phyloP scores from a whole-genome alignment of 2,888 invertebrate species.

The Drosophila atroscutellata region DNA sequence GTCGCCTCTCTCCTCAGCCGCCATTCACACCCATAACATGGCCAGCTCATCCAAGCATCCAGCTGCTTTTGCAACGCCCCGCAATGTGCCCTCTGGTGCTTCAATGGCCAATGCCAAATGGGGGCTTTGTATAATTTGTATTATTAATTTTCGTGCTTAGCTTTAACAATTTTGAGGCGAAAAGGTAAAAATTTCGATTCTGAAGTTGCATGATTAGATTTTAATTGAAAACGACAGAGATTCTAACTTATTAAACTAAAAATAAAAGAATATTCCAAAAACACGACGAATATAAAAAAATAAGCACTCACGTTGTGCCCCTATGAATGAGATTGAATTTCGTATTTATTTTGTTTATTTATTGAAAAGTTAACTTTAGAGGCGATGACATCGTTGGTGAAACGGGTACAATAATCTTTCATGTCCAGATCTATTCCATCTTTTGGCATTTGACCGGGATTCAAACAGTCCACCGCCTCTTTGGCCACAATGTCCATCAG shows the following conservation, averaged over 20 bases:
- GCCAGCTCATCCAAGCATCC: constrained; percentile 41
- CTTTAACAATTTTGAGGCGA: constrained; percentile 75
- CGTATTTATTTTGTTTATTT: neutral
- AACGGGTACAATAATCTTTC: constrained; percentile 83
- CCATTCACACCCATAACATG: constrained; percentile 66
- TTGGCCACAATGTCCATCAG: too few relatives aligned
- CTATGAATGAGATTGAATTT: neutral
- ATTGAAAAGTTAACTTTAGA: constrained; percentile 58
- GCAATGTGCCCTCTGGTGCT: constrained; percentile 53
- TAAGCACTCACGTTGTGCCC: neutral
- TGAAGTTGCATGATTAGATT: neutral
- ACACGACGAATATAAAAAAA: neutral
- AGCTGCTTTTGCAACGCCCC: constrained; percentile 66
- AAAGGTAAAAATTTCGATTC: constrained; percentile 35
- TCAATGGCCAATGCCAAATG: constrained; percentile 14
- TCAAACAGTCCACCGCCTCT: too few relatives aligned
- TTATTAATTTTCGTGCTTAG: constrained; percentile 47
- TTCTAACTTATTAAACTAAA: neutral
- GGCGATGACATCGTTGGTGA: constrained; percentile 85
- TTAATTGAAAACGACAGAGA: neutral
- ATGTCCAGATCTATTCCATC: constrained; percentile 79
- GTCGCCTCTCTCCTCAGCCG: constrained; percentile 39
- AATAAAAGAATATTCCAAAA: neutral
- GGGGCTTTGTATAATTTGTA: constrained; percentile 22
- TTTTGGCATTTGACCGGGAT: constrained; percentile 18